Evolutionary conservation across 2,888 invertebrate species (phyloP), one percentile per base, ranked within the genome.

Genomic region (Octonoba sinensis): DNA sequence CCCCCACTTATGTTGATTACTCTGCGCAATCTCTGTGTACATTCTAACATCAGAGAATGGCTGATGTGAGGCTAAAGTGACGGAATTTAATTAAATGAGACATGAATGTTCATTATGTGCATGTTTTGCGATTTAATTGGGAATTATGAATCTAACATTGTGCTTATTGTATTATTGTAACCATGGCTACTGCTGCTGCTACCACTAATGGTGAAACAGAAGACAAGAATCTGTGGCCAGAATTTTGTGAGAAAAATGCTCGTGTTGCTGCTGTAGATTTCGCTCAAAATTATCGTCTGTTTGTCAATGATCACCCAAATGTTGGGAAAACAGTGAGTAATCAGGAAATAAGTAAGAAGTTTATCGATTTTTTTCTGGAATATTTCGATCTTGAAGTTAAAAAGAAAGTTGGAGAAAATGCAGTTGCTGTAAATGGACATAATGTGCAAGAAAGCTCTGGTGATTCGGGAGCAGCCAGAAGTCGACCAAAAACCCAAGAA

Each of bases 181-280:
- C 20, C 27, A 82, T 82, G 82, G 82, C 82, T 64, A 57, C 78
- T 12, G 74, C 73, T 59, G 77, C 77, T 54, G 60, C 81, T 27
- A 72, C 76, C 22, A 74, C 72, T 44, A 72, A 72, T 57, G 84
- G 72, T 27, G 69, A 69, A 47, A 73, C 72, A 18, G 83, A 81
- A 20, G 83, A 83, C 24, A 81, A 81, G 62, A 62, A 69, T 27
- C 57, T 81, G 11, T 82, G 84, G 83, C 72, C 67, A 3, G 84
- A 84, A 54, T 84, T 84, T 70, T 84, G 84, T 71, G 84, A 84
- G 69, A 84, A 83, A 79, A 83, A 83, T 49, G 84, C 82, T 64
- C 66, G 76, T 57, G 73, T 75, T n/a, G 83, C 79, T 64, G 84
- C 84, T 13, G 67, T 73, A 16, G 84, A 84, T 64, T 84, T 84